phyloP scores from a whole-genome alignment of 2,113 vertebrate species.

The Bubo bubo region DNA sequence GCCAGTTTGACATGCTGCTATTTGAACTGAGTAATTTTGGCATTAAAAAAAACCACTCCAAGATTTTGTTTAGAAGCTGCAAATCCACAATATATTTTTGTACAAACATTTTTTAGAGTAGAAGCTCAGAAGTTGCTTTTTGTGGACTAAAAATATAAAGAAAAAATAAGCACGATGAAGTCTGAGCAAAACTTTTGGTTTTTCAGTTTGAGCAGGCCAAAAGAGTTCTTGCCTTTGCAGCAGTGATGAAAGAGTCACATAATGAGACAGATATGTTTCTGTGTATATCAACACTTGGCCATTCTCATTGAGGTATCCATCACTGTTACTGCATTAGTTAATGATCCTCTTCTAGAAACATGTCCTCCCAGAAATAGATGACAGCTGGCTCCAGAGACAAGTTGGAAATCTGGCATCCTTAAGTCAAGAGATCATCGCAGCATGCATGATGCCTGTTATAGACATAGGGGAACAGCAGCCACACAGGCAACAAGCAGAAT shows the following conservation, averaged over 20 bases:
- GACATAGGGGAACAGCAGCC: neutral
- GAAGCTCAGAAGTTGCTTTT: neutral
- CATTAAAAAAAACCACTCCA: neutral
- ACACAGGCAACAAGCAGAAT: neutral
- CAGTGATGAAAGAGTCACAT: neutral
- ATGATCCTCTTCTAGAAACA: neutral
- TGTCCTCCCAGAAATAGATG: neutral
- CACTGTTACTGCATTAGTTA: neutral
- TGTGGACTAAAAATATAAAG: neutral
- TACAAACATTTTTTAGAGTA: neutral
- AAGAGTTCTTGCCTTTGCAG: neutral
- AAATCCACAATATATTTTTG: neutral
- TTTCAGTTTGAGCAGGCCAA: neutral
- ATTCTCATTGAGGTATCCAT: neutral
- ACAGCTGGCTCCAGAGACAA: neutral
- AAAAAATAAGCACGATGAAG: neutral
- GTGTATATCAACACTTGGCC: neutral
- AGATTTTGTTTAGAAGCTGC: neutral
- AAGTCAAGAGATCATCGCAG: neutral
- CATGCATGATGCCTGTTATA: neutral
- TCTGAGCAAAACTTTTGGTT: neutral
- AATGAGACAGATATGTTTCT: accelerated
- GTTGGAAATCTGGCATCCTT: neutral
- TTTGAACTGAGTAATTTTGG: neutral
- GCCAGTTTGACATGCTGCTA: neutral